phyloP scores from a whole-genome alignment of 2,888 invertebrate species.

The Drosophila emarginata region DNA sequence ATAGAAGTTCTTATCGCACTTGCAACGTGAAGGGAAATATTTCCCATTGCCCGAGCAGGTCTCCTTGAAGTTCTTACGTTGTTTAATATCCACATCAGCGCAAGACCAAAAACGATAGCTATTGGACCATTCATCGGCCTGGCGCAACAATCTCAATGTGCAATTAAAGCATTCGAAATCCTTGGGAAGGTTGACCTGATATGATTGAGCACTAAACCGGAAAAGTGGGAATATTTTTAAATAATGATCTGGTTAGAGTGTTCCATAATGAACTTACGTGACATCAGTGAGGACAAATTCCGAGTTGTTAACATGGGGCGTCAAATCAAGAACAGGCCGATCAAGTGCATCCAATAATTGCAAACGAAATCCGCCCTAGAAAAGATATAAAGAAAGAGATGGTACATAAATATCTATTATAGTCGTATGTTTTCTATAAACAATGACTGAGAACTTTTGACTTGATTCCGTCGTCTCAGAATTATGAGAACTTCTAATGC shows the following conservation, averaged over 20 bases:
- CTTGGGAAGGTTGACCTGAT: slow-evolving; percentile 90
- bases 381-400: slow-evolving; percentile 38
- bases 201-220: slow-evolving; percentile 89
- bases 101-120: slow-evolving; percentile 97
- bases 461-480: slow-evolving; percentile 49
- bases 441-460: slow-evolving; percentile 74
- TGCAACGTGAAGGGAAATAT: slow-evolving; percentile 89
- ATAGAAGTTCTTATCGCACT: slow-evolving; percentile 91
- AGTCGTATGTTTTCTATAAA: slow-evolving; percentile 32
- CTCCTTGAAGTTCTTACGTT: slow-evolving; percentile 90
- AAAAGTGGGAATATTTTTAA: not conserved
- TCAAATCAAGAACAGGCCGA: slow-evolving; percentile 91
- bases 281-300: slow-evolving; percentile 92
- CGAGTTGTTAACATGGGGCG: slow-evolving; percentile 90
- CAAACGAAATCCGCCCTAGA: slow-evolving; percentile 95
- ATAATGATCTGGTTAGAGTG: not conserved
- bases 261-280: slow-evolving; percentile 87
- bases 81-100: slow-evolving; percentile 93
- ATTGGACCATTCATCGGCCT: slow-evolving; percentile 94
- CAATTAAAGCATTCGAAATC: slow-evolving; percentile 94
- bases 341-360: slow-evolving; percentile 93
- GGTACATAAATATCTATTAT: not conserved
- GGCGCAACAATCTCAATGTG: slow-evolving; percentile 92
- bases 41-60: slow-evolving; percentile 93
- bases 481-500: slow-evolving; percentile 66